Evolutionary conservation across 2,797 vertebrate genomes (phyloP).

Genomic region (Hydrolagus colliei): DNA sequence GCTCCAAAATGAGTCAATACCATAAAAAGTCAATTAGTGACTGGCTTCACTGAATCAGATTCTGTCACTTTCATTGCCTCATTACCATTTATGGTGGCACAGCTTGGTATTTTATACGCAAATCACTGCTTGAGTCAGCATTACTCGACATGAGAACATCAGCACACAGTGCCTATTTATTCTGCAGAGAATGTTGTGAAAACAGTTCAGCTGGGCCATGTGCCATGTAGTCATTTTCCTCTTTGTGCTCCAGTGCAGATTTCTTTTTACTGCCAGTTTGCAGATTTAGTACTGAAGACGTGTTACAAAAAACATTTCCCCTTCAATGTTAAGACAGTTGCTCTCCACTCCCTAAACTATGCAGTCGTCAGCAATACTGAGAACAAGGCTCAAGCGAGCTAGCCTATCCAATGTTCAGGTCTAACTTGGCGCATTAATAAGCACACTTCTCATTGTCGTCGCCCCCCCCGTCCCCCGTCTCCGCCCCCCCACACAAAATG

Average conservation of each 20-base stretch:
- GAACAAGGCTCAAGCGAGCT: neutral
- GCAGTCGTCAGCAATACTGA: conserved; percentile 19
- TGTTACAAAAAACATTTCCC: conserved; percentile 26
- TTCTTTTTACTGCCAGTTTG: conserved; percentile 13
- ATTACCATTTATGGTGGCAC: conserved; percentile 54
- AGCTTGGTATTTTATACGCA: conserved; percentile 51
- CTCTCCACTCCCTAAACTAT: conserved; percentile 24
- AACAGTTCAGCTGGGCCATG: conserved; percentile 35
- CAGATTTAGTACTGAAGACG: conserved; percentile 21
- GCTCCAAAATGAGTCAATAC: conserved; percentile 44
- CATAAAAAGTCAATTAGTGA: conserved; percentile 43
- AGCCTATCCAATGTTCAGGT: neutral
- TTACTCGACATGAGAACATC: conserved; percentile 52
- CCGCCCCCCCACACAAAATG: too few species aligned
- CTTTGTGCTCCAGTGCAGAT: conserved; percentile 30
- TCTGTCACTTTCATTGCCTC: conserved; percentile 44
- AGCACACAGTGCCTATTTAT: conserved; percentile 53
- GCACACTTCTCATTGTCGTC: too few species aligned
- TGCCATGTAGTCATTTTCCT: conserved; percentile 27
- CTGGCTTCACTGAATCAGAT: conserved; percentile 46
- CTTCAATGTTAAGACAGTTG: neutral
- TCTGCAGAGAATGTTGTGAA: conserved; percentile 49
- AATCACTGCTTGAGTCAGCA: conserved; percentile 61
- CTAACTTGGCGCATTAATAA: neutral
- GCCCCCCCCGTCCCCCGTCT: too few species aligned